phyloP scores from a whole-genome alignment of 2,113 vertebrate species.

The Paraplagusia blochii region DNA sequence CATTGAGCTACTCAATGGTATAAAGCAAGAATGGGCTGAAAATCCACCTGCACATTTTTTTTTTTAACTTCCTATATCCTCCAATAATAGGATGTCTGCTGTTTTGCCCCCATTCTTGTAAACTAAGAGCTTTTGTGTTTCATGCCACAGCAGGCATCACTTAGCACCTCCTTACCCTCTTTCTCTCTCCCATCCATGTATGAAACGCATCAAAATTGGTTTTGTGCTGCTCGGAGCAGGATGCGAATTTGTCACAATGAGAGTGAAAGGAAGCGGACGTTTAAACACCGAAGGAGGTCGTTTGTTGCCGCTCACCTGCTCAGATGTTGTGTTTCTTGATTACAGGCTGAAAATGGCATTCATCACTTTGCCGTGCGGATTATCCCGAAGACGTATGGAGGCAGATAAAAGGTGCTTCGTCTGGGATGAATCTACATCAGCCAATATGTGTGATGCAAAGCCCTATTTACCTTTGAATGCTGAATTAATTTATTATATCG shows the following conservation, averaged over 20 bases:
- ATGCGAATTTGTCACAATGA: conserved; percentile 51
- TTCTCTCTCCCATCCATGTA: conserved; percentile 55
- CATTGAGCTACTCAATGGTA: no score
- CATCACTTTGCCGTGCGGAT: conserved; percentile 14
- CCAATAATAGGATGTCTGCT: conserved; percentile 12
- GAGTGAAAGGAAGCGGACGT: conserved; percentile 41
- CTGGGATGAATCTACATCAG: conserved; percentile 26
- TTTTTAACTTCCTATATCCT: conserved; percentile 35
- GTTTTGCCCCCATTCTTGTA: conserved; percentile 36
- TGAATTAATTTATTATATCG: conserved; percentile 18
- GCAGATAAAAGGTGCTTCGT: conserved; percentile 22
- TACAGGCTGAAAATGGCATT: conserved; percentile 34
- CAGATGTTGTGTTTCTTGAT: conserved; percentile 40
- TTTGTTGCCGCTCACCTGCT: conserved; percentile 46
- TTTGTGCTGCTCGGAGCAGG: conserved; percentile 35
- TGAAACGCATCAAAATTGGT: conserved; percentile 53
- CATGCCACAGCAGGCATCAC: conserved; percentile 64
- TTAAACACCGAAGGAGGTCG: conserved; percentile 17
- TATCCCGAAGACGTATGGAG: conserved; percentile 19
- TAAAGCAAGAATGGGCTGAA: not conserved
- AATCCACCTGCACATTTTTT: conserved; percentile 42
- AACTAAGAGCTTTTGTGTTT: conserved; percentile 59
- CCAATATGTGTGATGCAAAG: conserved; percentile 22
- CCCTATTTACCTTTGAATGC: conserved; percentile 12
- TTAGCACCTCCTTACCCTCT: conserved; percentile 62